Evolutionary conservation across 2,113 vertebrate species (phyloP).

Genomic region (Hiodon alosoides): DNA sequence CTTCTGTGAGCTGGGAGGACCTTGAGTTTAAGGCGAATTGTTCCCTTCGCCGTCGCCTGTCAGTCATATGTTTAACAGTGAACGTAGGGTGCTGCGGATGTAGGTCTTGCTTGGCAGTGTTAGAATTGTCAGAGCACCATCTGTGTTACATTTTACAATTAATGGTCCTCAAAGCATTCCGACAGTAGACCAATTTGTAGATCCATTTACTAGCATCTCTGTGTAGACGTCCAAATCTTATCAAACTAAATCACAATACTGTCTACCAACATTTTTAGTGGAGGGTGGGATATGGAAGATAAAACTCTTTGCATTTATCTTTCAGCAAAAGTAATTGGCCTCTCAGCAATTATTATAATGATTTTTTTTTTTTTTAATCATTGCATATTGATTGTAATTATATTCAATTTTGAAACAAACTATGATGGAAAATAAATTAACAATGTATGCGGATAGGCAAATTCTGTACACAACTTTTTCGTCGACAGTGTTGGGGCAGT

Average conservation of each 20-base stretch:
- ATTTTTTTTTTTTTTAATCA: background rate
- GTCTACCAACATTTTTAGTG: too few species aligned
- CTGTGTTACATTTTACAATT: background rate
- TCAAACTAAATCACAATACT: too few species aligned
- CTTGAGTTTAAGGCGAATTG: background rate
- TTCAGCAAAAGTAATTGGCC: background rate
- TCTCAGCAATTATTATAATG: background rate
- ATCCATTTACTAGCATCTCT: too few species aligned
- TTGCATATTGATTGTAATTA: background rate
- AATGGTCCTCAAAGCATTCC: too few species aligned
- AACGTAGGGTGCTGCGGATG: background rate
- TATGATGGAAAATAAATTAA: too few species aligned
- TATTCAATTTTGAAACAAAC: background rate
- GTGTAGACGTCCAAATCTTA: too few species aligned
- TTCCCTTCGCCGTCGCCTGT: conserved; percentile 1
- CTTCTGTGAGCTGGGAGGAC: background rate
- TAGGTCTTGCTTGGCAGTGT: background rate
- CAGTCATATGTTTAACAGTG: conserved; percentile 15
- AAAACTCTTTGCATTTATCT: background rate
- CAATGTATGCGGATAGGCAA: too few species aligned
- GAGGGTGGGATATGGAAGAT: too few species aligned
- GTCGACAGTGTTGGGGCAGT: background rate
- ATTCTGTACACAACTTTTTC: too few species aligned
- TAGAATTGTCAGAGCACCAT: background rate
- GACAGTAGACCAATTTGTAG: too few species aligned